Evolutionary conservation across 2,888 invertebrate genomes (phyloP), one percentile per base, ranked within the genome.

Genomic region (Amblyjoppa fuscipennis): DNA sequence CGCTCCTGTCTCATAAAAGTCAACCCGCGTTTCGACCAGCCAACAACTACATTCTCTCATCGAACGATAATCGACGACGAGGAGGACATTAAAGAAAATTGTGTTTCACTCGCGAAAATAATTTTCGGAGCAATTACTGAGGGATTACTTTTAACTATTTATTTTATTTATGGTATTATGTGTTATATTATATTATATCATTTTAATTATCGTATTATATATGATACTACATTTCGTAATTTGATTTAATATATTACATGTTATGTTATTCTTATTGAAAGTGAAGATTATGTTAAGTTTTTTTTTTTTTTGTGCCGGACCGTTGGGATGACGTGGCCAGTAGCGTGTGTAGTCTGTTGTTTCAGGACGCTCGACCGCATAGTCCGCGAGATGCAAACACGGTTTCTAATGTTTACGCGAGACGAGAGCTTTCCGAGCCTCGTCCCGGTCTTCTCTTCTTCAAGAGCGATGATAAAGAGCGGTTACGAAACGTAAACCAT

Each of bases 1-100:
- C 68, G 74, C 49, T 41, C 73, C 51, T 6, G 25, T 9, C 73
- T 77, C 82, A 83, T 83, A 78, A 83, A 83, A 73, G 68, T 83
- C 82, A 78, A 49, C 49, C 16, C 25, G 66, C 11, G 25, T 73
- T 69, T 81, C 75, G 56, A 70, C 49, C 45, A 49, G 3, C 45
- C 45, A 49, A 49, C 16, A 49, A 16, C 45, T 16, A 49, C 45
- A 49, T 49, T 16, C 16, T 49, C 13, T 49, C 45, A 49, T 49
- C 45, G 45, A 13, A 16, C 13, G 45, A 49, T 16, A 16, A 49
- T 49, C 45, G 13, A 56, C 56, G 25, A 56, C 13, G 59, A 28
- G 5, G 25, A 59, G 5, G 7, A 31, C 20, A 34, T 13, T 16
- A 64, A 16, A n/a, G 61, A 5, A 34, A 31, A 34, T 16, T 64